Evolutionary conservation across 1,140 invertebrate species (phyloP), one percentile per base, ranked within the genome.

Genomic region (Anastatus disparis): DNA sequence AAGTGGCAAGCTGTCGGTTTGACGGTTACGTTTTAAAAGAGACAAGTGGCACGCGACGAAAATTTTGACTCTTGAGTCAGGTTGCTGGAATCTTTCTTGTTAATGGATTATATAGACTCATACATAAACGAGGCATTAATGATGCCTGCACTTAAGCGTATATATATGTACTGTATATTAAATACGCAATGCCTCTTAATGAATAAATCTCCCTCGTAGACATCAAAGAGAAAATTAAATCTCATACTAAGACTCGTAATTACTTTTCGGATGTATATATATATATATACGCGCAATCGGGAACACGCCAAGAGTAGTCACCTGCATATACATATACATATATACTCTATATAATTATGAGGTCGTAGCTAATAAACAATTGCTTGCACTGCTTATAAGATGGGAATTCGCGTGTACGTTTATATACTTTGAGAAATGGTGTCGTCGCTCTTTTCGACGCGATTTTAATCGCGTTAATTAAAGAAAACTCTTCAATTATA

Each of bases 191-290:
- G 2, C 64, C 67, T 77, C 71, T 71, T 75, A 70, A 75, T 66
- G 68, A 75, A 73, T 72, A 70, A 65, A 66, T 58, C 56, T 70
- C 59, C 40, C 31, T 31, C 31, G n/a, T n/a, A 66, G 61, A 65
- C 71, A 72, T 72, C 71, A 73, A 75, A 76, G 72, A 64, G 27
- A 56, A 77, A 74, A 74, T 75, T 71, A 74, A 76, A 72, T 74
- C 70, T 73, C 62, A 4, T 27, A 52, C 62, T 63, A 61, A 70
- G 73, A 74, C 73, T 73, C 63, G 66, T 77, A 77, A 77, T 77
- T 77, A 74, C 75, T 73, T n/a, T n/a, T 75, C n/a, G 66, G 46
- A 73, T 44, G 27, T 26, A 22, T 59, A 50, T 24, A 27, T 69
- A 59, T 65, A 68, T 17, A 46, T 59, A 20, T 7, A 13, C 4